Percentiles rank a stretch among this genome's conserved stretches.
phyloP scores from a whole-genome alignment of 2,888 invertebrate genomes.

The Nomada ferruginata region DNA sequence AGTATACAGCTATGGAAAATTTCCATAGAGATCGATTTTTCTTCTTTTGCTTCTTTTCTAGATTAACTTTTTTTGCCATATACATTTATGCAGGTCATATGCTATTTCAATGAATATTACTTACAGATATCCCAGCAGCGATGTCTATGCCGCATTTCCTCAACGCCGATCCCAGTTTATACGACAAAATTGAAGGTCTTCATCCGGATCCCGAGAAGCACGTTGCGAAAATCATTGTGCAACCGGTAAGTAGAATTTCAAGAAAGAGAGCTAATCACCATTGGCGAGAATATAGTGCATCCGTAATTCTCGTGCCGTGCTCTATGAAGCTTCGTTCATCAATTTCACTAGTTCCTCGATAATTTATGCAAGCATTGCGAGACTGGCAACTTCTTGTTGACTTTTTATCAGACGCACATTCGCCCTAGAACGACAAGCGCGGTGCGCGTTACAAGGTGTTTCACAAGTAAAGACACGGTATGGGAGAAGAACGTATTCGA shows the following conservation, averaged over 20 bases:
- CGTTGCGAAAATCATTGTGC: constrained; percentile 74
- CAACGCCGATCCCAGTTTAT: constrained; percentile 80
- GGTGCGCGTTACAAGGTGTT: constrained; percentile 6
- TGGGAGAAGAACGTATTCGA: constrained; percentile 45
- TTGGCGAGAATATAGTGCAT: neutral
- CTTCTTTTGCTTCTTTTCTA: too few species aligned
- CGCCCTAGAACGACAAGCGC: constrained; percentile 12
- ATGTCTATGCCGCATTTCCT: constrained; percentile 84
- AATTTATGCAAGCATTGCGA: constrained; percentile 21
- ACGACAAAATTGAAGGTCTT: constrained; percentile 81
- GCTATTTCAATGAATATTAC: neutral
- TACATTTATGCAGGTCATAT: too few species aligned
- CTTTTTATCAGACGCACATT: constrained; percentile 20
- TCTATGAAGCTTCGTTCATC: neutral
- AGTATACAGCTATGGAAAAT: neutral
- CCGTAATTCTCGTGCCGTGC: too few species aligned
- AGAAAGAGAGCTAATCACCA: neutral
- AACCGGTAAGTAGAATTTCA: constrained; percentile 78
- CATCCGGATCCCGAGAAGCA: constrained; percentile 81
- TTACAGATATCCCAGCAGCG: constrained; percentile 83
- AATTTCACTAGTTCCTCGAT: neutral
- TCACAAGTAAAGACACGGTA: constrained; percentile 16
- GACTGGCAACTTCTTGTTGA: neutral
- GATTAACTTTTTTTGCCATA: too few species aligned
- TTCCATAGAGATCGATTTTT: too few species aligned